phyloP scores from a whole-genome alignment of 2,888 invertebrate genomes.

The Acanthosepion esculentum region DNA sequence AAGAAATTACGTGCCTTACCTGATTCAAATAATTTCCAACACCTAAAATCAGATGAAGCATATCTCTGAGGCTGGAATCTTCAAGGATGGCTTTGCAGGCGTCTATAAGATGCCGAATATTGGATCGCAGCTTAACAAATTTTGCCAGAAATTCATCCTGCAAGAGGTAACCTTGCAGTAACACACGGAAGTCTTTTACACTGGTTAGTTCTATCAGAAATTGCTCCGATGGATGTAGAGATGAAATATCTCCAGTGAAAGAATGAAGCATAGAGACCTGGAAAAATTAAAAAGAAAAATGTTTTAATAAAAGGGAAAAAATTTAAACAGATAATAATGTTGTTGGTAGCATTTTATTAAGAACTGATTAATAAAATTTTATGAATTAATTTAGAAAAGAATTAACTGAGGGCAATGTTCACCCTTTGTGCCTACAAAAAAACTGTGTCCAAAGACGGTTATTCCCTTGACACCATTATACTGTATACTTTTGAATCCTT shows the following conservation, averaged over 20 bases:
- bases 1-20: conserved; percentile 57
- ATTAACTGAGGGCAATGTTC: no score
- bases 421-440: no score
- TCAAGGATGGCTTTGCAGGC: conserved; percentile 61
- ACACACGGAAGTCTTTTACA: conserved; percentile 73
- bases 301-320: background rate
- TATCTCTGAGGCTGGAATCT: conserved; percentile 62
- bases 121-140: conserved; percentile 58
- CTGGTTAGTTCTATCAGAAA: conserved; percentile 74
- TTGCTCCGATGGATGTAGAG: conserved; percentile 76
- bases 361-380: no score
- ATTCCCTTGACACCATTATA: no score
- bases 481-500: no score
- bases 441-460: no score
- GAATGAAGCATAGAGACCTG: conserved; percentile 73
- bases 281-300: background rate
- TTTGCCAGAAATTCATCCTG: conserved; percentile 73
- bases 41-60: conserved; percentile 68
- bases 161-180: conserved; percentile 75
- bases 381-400: no score
- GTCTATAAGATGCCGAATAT: conserved; percentile 61
- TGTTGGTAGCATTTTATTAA: no score
- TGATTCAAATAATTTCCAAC: conserved; percentile 74
- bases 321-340: no score
- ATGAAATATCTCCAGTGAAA: conserved; percentile 70